Evolutionary conservation across 1,140 invertebrate species (phyloP), one percentile per base, ranked within the genome.

Genomic region (Drosophila hydei): DNA sequence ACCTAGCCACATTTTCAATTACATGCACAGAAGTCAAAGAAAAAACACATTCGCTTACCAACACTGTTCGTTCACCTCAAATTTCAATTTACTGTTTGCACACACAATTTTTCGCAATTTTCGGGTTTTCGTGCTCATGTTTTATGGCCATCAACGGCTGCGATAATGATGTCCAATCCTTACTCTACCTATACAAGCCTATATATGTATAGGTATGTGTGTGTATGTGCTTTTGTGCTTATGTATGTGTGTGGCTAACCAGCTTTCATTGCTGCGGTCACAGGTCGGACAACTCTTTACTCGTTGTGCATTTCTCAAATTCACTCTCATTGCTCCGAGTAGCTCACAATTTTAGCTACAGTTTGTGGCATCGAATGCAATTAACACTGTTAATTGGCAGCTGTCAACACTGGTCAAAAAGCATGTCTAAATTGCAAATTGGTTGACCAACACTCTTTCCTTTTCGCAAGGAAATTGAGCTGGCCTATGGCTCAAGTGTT

Each of bases 251-350:
- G 77, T 63, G 77, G 77, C 71, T 61, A 74, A 75, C 77, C 77
- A 74, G 42, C 71, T 75, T 75, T 79, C 75, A 79, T 55, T 74
- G 77, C 71, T 79, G 77, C 60, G 77, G 77, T 79, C 62, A 50
- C 52, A 56, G 70, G 30, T 50, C 42, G 47, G 19, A 42, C 38
- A n/a, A 56, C 48, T 61, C 70, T 72, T 68, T 59, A 68, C 61
- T 19, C 52, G 27, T n/a, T 43, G 19, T 25, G 63, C 16, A 30
- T 23, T 27, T 4, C 21, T 25, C 16, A 27, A 27, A 27, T 68
- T 55, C 63, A 73, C 64, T 51, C 30, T 48, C 40, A 19, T 18
- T 33, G 19, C 40, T 58, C 9, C 25, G 47, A 51, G 71, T 42
- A 60, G 38, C 16, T 45, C 27, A 45, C 23, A 33, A 48, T 45